Conservation (phyloP, 2,797 vertebrate genomes). For the Bufotes viridis region DNA sequence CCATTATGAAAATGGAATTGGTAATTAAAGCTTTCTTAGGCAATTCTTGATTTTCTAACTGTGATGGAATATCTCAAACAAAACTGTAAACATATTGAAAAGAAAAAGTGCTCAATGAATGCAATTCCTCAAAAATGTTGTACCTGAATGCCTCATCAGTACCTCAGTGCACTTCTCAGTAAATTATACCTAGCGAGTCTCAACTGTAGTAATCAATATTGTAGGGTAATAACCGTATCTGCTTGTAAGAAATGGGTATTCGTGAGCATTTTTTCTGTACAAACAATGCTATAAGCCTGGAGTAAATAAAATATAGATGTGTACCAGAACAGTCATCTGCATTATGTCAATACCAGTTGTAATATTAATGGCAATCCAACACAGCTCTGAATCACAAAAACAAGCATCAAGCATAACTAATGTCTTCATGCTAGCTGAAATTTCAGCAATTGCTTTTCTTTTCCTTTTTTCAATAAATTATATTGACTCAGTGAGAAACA, state of each 20-base stretch:
- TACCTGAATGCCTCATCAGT: not conserved
- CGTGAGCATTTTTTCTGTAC: not conserved
- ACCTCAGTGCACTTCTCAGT: not conserved
- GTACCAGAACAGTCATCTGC: not conserved
- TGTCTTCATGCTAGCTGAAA: not conserved
- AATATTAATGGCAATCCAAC: not conserved
- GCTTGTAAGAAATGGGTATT: not conserved
- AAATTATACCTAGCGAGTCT: conserved; percentile 7
- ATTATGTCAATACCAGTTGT: conserved; percentile 1
- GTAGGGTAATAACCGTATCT: conserved; percentile 5
- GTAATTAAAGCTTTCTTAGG: not conserved
- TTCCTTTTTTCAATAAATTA: not conserved
- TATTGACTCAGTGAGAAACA: not conserved
- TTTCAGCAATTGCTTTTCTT: not conserved
- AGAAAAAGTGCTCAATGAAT: conserved; percentile 15
- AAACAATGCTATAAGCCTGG: not conserved
- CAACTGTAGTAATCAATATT: conserved; percentile 27
- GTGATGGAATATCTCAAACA: not conserved
- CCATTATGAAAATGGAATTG: not conserved
- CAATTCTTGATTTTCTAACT: not conserved
- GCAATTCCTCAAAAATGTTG: conserved; percentile 7
- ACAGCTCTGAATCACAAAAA: not conserved
- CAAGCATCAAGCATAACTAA: not conserved
- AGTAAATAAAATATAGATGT: not conserved
- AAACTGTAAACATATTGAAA: conserved; percentile 11